Percentiles rank a stretch among this genome's conserved stretches.
phyloP scores from a whole-genome alignment of 1,140 invertebrate genomes.

The Saxidomus purpurata region DNA sequence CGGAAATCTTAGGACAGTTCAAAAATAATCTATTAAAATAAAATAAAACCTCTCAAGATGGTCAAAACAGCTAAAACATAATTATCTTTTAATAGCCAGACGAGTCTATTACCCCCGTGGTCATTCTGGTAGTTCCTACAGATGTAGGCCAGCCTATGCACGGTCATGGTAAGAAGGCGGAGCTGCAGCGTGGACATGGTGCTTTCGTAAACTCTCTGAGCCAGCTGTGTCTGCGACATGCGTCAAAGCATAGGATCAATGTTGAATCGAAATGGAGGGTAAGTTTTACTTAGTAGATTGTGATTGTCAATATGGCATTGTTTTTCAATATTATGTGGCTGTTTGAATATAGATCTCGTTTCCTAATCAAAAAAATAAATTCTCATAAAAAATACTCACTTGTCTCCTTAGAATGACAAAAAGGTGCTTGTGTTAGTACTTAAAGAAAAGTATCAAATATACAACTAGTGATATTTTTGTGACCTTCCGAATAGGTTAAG shows the following conservation, averaged over 20 bases:
- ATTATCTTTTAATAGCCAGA: not conserved
- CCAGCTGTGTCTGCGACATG: conserved; percentile 73
- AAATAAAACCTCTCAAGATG: no score
- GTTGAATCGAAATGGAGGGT: conserved; percentile 76
- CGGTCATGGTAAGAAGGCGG: conserved; percentile 58
- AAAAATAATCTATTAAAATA: no score
- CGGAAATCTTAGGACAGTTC: no score
- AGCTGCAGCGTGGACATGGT: conserved; percentile 70
- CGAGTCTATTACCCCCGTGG: conserved; percentile 13
- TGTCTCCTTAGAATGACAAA: no score
- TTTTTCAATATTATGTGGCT: not conserved
- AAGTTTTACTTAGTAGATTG: not conserved
- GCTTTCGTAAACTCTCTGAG: conserved; percentile 73
- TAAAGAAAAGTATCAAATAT: no score
- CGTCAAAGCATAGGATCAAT: conserved; percentile 69
- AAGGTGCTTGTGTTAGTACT: no score
- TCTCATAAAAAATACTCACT: no score
- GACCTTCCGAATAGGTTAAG: no score
- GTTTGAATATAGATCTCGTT: not conserved
- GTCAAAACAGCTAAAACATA: no score
- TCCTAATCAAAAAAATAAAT: not conserved
- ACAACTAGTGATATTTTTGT: no score
- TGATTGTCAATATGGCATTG: not conserved
- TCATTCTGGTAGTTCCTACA: conserved; percentile 74
- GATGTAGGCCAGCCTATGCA: conserved; percentile 70